Percentiles rank a stretch among this genome's conserved stretches.
Conservation (phyloP, 2,113 vertebrate genomes). For the Gymnogyps californianus region DNA sequence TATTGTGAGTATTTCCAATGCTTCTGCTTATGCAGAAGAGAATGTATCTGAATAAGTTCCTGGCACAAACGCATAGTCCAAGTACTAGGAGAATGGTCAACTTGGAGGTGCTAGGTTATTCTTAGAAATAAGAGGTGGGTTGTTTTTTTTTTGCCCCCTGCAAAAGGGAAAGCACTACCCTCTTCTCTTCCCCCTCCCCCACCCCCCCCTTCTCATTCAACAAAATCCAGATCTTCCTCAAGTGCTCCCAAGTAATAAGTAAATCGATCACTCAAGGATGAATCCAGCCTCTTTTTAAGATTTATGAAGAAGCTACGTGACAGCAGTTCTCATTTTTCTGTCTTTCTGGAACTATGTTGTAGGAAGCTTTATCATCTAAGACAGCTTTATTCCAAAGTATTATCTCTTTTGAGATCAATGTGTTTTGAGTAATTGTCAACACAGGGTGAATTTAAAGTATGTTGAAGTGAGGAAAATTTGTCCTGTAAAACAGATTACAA, state of each 20-base stretch:
- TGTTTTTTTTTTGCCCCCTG: neutral
- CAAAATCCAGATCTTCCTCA: neutral
- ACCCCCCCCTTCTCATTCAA: neutral
- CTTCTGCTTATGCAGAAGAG: neutral
- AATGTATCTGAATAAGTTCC: neutral
- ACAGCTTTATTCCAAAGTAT: neutral
- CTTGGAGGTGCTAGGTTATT: neutral
- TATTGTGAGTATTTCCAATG: neutral
- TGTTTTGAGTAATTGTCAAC: neutral
- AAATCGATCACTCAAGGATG: neutral
- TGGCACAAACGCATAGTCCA: neutral
- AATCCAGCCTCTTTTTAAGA: neutral
- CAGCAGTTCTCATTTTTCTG: neutral
- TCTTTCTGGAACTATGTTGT: neutral
- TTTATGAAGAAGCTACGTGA: neutral
- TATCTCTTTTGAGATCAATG: neutral
- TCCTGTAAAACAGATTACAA: neutral
- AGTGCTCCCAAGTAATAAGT: neutral
- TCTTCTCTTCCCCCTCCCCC: fast-evolving
- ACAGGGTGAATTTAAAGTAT: neutral
- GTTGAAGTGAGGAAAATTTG: neutral
- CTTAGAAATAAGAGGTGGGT: neutral
- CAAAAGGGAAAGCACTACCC: neutral
- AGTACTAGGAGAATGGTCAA: neutral
- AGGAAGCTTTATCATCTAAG: neutral